These are phyloP conservation scores for Aphrophora alni DNA, from an alignment of 2,888 invertebrate species.

Conservation along the genomic window DNA sequence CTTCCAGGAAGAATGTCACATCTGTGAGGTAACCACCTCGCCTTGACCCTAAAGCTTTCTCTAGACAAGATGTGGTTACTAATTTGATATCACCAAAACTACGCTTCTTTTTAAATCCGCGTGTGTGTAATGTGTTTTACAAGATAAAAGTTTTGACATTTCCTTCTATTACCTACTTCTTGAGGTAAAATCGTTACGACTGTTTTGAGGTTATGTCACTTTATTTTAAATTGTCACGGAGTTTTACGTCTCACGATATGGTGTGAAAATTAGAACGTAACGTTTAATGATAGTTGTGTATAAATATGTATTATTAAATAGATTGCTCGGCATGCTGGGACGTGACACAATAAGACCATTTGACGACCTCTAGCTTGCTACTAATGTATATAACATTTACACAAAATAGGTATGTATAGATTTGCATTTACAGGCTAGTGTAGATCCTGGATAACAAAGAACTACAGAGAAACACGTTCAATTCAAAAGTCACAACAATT, in stretches of 20 bases:
- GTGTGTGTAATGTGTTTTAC: neutral
- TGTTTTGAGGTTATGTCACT: neutral
- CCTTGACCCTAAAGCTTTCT: conserved; percentile 1
- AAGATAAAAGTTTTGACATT: neutral
- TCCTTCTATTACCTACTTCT: neutral
- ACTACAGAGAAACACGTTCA: too few relatives aligned
- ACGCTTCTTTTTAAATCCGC: neutral
- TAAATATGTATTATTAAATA: too few relatives aligned
- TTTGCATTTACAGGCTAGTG: too few relatives aligned
- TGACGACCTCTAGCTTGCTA: too few relatives aligned
- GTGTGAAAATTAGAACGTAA: neutral
- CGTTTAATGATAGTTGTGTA: too few relatives aligned
- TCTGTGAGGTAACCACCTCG: neutral
- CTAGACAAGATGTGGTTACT: neutral
- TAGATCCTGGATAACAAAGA: too few relatives aligned
- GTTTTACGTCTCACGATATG: neutral
- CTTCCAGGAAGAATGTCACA: neutral
- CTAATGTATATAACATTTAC: too few relatives aligned
- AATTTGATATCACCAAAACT: neutral
- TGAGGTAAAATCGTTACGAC: neutral
- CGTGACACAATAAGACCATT: too few relatives aligned
- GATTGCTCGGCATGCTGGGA: too few relatives aligned
- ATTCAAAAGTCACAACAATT: too few relatives aligned
- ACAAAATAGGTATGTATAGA: too few relatives aligned
- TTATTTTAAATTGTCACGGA: neutral